These are phyloP conservation scores for Agrenia bidenticulata DNA, from an alignment of 2,888 invertebrate species.

Conservation along the genomic window DNA sequence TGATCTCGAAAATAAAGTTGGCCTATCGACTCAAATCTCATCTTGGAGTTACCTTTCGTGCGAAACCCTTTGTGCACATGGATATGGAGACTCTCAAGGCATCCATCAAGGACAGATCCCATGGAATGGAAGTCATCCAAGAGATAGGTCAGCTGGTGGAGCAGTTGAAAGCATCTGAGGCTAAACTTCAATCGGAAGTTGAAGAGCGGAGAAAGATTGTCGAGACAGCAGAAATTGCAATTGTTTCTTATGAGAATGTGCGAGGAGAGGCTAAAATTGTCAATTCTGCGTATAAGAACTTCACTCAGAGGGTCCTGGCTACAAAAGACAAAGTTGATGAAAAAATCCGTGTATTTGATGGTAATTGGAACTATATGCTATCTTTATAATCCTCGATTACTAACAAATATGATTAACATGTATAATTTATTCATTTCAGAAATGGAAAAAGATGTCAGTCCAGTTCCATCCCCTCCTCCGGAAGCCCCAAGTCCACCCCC, in stretches of 20 bases:
- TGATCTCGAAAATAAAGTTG: constrained; percentile 49
- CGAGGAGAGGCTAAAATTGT: constrained; percentile 52
- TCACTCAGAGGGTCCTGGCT: constrained; percentile 81
- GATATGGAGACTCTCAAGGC: constrained; percentile 45
- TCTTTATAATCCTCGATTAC: not conserved
- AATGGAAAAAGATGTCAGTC: constrained; percentile 50
- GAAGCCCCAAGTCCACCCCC: constrained; percentile 46
- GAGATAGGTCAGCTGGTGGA: constrained; percentile 47
- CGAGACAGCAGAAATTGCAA: constrained; percentile 49
- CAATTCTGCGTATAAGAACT: constrained; percentile 79
- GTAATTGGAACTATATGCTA: constrained; percentile 58
- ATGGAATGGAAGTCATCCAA: constrained; percentile 49
- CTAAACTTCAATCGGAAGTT: constrained; percentile 47
- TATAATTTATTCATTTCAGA: constrained; percentile 29
- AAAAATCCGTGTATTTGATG: constrained; percentile 68
- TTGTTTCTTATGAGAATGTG: constrained; percentile 52
- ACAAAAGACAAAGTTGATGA: constrained; percentile 85
- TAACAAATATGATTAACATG: no score
- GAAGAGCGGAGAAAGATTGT: constrained; percentile 51
- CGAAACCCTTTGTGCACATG: constrained; percentile 50
- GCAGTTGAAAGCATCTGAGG: constrained; percentile 45
- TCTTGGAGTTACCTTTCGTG: constrained; percentile 49
- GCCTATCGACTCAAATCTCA: constrained; percentile 50
- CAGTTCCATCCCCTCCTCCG: constrained; percentile 48
- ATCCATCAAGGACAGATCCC: constrained; percentile 50